Conservation (phyloP, 2,797 vertebrate species). For the Notolabrus celidotus region DNA sequence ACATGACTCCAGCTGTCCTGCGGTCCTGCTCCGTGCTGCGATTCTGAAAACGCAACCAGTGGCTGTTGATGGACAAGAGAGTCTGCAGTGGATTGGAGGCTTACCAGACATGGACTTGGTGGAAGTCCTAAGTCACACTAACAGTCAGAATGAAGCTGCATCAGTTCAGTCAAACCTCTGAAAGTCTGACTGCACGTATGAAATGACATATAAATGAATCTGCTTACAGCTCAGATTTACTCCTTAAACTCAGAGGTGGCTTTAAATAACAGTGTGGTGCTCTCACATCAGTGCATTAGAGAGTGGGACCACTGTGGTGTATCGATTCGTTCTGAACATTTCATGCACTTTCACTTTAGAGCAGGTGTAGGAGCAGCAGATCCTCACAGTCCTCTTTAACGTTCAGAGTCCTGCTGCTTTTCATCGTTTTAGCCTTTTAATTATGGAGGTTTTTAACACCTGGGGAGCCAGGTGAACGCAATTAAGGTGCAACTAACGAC, state of each 20-base stretch:
- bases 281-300: conserved; percentile 1
- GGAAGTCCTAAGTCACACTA: no score
- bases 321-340: conserved; percentile 48
- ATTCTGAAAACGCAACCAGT: no score
- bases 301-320: neutral
- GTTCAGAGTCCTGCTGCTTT: conserved; percentile 48
- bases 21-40: no score
- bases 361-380: conserved; percentile 48
- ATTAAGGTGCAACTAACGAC: conserved; percentile 41
- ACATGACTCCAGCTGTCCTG: no score
- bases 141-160: no score
- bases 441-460: conserved; percentile 46
- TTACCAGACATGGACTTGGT: no score
- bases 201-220: conserved; percentile 5
- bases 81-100: no score
- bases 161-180: conserved; percentile 1
- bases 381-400: conserved; percentile 38
- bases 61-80: no score
- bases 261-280: neutral
- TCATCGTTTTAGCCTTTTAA: conserved; percentile 58
- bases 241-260: conserved; percentile 12
- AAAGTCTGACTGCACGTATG: no score
- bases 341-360: conserved; percentile 46
- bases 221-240: conserved; percentile 17
- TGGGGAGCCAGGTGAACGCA: conserved; percentile 42